Evolutionary conservation across 2,797 vertebrate species (phyloP).

Genomic region (Brotula barbata): DNA sequence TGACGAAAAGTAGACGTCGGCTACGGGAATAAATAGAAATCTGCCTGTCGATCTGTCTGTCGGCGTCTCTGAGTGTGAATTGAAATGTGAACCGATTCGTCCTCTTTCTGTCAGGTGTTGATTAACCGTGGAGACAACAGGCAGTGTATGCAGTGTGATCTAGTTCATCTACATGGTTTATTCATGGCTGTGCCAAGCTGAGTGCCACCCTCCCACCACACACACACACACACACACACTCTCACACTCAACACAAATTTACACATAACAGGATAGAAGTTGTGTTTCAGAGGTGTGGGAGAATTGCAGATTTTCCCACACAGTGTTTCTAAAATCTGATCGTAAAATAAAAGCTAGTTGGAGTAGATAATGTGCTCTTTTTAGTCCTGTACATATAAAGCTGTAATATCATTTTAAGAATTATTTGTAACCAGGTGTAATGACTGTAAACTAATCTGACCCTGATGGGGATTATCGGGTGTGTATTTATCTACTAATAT

Average conservation of each 20-base stretch:
- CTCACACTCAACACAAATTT: neutral
- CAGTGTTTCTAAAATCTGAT: neutral
- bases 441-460: too few relatives aligned
- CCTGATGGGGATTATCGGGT: too few relatives aligned
- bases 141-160: constrained; percentile 21
- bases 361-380: too few relatives aligned
- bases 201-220: too few relatives aligned
- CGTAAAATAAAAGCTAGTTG: too few relatives aligned
- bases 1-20: constrained; percentile 20
- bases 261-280: constrained; percentile 14
- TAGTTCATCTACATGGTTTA: constrained; percentile 16
- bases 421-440: too few relatives aligned
- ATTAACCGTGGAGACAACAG: neutral
- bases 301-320: constrained; percentile 10
- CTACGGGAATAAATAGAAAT: neutral
- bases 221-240: neutral
- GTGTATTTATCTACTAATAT: too few relatives aligned
- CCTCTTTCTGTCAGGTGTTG: constrained; percentile 3
- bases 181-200: constrained; percentile 15
- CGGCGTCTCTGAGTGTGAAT: neutral
- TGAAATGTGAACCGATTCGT: constrained; percentile 5
- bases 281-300: constrained; percentile 6
- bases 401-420: too few relatives aligned
- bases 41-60: too few relatives aligned
- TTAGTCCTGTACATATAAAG: too few relatives aligned